Evolutionary conservation across 2,113 vertebrate species (phyloP).

Genomic region (Galemys pyrenaicus): DNA sequence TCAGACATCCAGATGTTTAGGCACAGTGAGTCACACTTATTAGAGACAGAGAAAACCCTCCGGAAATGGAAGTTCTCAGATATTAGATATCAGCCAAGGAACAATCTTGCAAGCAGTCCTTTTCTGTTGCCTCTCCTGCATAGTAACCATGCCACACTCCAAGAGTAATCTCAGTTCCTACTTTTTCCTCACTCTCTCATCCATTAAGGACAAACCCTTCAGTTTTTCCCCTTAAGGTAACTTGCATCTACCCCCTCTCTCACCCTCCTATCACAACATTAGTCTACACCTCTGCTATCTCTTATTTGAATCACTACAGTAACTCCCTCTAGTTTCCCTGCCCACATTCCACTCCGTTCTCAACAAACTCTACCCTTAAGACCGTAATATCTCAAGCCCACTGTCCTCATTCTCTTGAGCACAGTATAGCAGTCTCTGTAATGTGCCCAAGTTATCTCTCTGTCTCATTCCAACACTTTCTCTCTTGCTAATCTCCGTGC

Average conservation of each 20-base stretch:
- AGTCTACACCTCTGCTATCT: too few relatives aligned
- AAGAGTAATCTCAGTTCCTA: neutral
- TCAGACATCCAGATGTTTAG: too few relatives aligned
- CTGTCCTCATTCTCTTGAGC: neutral
- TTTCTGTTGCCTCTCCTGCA: neutral
- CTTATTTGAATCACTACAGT: neutral
- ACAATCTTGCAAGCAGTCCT: neutral
- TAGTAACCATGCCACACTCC: neutral
- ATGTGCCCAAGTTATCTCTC: neutral
- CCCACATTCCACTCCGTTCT: too few relatives aligned
- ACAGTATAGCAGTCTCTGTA: rapidly evolving
- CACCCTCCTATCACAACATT: neutral
- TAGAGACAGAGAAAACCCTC: neutral
- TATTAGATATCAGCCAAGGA: neutral
- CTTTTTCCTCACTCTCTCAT: neutral
- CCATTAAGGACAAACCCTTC: neutral
- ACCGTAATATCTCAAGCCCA: neutral
- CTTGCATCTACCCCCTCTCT: too few relatives aligned
- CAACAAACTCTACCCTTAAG: neutral
- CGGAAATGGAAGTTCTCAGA: neutral
- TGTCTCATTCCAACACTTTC: neutral
- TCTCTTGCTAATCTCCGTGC: neutral
- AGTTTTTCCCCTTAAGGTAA: neutral
- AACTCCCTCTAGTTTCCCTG: neutral
- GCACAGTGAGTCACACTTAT: neutral